Percentiles rank a stretch among this genome's conserved stretches.
Conservation (phyloP, 2,113 vertebrate genomes). For the Mola mola region DNA sequence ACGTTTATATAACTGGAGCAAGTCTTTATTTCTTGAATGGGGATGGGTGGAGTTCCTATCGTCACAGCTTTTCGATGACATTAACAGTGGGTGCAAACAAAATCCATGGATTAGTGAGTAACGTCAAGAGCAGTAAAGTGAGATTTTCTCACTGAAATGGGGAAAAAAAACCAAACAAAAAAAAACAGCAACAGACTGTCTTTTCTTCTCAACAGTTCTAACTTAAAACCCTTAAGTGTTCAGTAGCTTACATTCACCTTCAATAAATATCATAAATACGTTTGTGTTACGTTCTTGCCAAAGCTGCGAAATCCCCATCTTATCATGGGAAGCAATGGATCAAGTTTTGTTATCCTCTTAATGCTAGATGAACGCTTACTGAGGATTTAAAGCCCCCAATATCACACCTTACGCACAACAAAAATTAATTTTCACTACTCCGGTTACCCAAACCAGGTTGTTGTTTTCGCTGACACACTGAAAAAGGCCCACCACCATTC, state of each 20-base stretch:
- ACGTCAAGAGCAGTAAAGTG: conserved; percentile 80
- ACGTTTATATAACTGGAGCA: conserved; percentile 50
- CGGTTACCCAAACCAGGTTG: conserved; percentile 54
- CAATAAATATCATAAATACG: conserved; percentile 88
- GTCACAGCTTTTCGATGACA: conserved; percentile 75
- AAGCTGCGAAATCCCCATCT: conserved; percentile 58
- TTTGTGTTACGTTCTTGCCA: conserved; percentile 62
- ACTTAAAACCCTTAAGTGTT: conserved; percentile 65
- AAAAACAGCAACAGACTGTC: conserved; percentile 74
- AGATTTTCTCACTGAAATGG: conserved; percentile 81
- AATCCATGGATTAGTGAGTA: conserved; percentile 78
- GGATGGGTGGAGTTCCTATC: conserved; percentile 66
- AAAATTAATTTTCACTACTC: conserved; percentile 43
- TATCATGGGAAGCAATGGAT: conserved; percentile 53
- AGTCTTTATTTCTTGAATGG: conserved; percentile 39
- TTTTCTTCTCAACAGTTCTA: conserved; percentile 55
- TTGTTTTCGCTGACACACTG: conserved; percentile 29
- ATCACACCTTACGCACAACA: conserved; percentile 49
- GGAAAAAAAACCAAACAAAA: conserved; percentile 50
- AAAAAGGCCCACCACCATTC: conserved; percentile 57
- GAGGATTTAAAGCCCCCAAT: conserved; percentile 47
- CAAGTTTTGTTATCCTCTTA: conserved; percentile 55
- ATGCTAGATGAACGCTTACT: conserved; percentile 48
- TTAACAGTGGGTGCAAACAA: conserved; percentile 69
- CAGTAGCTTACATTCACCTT: conserved; percentile 87